Evolutionary conservation across 1,140 invertebrate genomes (phyloP).

Genomic region (Melitaea cinxia): DNA sequence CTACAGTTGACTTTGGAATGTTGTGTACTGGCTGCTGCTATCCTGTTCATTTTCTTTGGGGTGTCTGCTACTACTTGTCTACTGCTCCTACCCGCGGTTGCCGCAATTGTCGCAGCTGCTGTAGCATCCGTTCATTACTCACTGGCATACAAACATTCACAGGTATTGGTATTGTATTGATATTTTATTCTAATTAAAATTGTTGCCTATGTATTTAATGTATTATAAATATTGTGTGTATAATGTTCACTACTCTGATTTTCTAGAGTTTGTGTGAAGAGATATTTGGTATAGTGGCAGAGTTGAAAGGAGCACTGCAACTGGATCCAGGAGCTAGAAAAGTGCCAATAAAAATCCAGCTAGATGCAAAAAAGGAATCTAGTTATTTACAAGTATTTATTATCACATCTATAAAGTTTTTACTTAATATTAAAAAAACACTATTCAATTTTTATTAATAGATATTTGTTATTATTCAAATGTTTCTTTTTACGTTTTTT

Average conservation of each 20-base stretch:
- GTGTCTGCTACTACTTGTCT: slow-evolving; percentile 38
- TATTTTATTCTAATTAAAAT: background rate
- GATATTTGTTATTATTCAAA: no score
- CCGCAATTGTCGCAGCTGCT: slow-evolving; percentile 24
- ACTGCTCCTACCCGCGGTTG: slow-evolving; percentile 42
- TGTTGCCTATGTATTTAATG: background rate
- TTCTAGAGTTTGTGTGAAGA: slow-evolving; percentile 45
- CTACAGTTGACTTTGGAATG: slow-evolving; percentile 56
- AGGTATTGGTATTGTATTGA: slow-evolving; percentile 39
- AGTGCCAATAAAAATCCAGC: slow-evolving; percentile 21
- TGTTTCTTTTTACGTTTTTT: no score
- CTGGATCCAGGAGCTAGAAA: slow-evolving; percentile 2
- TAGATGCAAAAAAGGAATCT: slow-evolving; percentile 3
- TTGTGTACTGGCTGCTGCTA: slow-evolving; percentile 53
- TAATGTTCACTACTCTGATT: no score
- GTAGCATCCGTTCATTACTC: slow-evolving; percentile 39
- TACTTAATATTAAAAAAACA: background rate
- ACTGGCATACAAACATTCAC: slow-evolving; percentile 39
- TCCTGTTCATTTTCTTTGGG: slow-evolving; percentile 65
- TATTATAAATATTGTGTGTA: background rate
- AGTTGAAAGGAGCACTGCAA: slow-evolving; percentile 41
- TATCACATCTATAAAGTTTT: background rate
- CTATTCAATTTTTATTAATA: no score
- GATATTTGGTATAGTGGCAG: slow-evolving; percentile 53
- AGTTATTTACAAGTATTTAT: slow-evolving; percentile 22